These are phyloP conservation scores for Oreamnos americanus DNA, from an alignment of 2,113 vertebrate species.

Conservation along the genomic window DNA sequence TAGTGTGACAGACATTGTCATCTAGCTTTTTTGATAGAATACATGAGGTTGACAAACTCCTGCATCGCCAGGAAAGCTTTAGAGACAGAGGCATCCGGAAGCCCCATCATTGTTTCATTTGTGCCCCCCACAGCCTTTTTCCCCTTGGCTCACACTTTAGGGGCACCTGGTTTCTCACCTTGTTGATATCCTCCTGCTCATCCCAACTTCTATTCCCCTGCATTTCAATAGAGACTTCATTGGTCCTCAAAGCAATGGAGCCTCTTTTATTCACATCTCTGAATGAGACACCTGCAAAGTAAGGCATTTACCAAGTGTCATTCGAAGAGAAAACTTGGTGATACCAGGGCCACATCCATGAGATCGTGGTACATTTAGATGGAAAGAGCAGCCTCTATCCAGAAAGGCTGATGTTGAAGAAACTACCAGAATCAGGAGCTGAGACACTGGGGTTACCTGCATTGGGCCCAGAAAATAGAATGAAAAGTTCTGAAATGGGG, in stretches of 20 bases:
- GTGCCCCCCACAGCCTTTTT: background rate
- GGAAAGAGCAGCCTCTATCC: background rate
- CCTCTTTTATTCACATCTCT: background rate
- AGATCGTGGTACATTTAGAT: background rate
- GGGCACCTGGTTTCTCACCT: background rate
- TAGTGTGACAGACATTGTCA: background rate
- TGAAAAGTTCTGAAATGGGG: background rate
- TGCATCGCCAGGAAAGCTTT: background rate
- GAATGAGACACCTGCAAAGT: background rate
- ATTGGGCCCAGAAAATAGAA: background rate
- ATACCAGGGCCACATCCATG: fast-evolving
- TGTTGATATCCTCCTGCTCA: background rate
- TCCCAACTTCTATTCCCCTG: background rate
- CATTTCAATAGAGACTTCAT: background rate
- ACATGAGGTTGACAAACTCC: background rate
- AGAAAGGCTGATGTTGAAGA: background rate
- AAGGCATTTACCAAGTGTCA: background rate
- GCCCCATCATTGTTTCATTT: background rate
- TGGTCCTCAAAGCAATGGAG: background rate
- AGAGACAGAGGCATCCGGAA: background rate
- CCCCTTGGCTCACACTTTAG: background rate
- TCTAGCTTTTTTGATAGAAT: background rate
- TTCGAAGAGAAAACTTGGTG: background rate
- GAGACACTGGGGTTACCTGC: background rate
- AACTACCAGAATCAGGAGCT: background rate